phyloP scores from a whole-genome alignment of 2,797 vertebrate genomes.

The Lycodopsis pacificus region DNA sequence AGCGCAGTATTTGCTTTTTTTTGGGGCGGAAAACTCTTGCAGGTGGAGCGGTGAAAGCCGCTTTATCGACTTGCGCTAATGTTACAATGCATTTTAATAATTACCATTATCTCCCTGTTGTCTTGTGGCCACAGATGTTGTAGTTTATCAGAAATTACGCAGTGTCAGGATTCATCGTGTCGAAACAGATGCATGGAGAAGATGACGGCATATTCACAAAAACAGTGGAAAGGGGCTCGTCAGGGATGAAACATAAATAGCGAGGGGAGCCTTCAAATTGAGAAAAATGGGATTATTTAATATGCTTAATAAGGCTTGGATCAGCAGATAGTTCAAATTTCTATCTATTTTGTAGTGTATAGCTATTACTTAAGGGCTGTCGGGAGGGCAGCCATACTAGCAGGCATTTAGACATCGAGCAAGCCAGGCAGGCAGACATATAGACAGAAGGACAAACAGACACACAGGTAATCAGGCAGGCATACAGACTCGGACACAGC shows the following conservation, averaged over 20 bases:
- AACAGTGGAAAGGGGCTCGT: not conserved
- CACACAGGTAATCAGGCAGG: not conserved
- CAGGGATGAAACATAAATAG: not conserved
- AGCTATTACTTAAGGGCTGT: not conserved
- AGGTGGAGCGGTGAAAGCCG: too few relatives aligned
- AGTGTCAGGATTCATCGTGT: not conserved
- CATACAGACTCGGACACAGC: not conserved
- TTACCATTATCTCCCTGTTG: not conserved
- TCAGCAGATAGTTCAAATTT: not conserved
- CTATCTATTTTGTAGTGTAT: not conserved
- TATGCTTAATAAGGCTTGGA: not conserved
- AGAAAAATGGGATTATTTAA: not conserved
- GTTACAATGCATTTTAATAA: not conserved
- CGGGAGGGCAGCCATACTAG: not conserved
- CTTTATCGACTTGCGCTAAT: not conserved
- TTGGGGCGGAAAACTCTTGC: too few relatives aligned
- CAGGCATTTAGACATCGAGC: slow-evolving; percentile 12
- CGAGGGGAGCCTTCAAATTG: not conserved
- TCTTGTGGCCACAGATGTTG: not conserved
- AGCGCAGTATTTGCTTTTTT: not conserved
- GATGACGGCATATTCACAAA: not conserved
- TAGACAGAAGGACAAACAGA: slow-evolving; percentile 16
- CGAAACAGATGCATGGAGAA: not conserved
- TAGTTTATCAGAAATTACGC: not conserved
- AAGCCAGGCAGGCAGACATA: not conserved